phyloP scores from a whole-genome alignment of 2,113 vertebrate species.

The Proteles cristata region DNA sequence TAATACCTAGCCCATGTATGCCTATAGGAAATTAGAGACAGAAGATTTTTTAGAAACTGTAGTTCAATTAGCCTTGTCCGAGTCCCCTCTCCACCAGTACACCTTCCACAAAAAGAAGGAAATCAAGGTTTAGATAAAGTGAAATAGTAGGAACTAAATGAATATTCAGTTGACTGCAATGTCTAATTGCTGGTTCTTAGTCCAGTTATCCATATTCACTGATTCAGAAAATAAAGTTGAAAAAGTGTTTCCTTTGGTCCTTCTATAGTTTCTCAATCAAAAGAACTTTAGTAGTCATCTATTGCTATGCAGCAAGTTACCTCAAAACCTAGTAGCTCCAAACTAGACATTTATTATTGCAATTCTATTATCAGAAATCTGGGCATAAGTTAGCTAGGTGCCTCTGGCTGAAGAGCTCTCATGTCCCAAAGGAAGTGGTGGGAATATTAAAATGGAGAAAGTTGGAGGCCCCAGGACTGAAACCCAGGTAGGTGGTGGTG shows the following conservation, averaged over 20 bases:
- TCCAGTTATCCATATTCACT: not conserved
- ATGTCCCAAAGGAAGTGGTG: not conserved
- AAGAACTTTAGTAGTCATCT: not conserved
- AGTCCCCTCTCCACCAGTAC: not conserved
- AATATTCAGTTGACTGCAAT: not conserved
- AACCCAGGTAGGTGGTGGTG: not conserved
- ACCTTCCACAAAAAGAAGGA: not conserved
- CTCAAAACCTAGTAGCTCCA: not conserved
- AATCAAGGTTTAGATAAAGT: not conserved
- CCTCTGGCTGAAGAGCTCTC: not conserved
- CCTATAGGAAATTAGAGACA: not conserved
- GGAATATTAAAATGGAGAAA: constrained; percentile 7
- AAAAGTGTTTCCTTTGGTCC: not conserved
- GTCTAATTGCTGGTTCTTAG: not conserved
- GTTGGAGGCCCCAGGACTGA: not conserved
- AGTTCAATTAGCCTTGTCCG: not conserved
- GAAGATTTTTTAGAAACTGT: not conserved
- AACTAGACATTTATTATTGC: not conserved
- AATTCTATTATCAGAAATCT: not conserved
- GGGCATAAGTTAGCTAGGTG: not conserved
- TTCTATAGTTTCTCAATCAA: not conserved
- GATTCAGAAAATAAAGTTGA: not conserved
- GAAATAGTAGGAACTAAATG: not conserved
- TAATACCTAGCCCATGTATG: not conserved
- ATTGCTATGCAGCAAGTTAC: not conserved